These are phyloP conservation scores for Xenopus borealis DNA, from an alignment of 2,113 vertebrate genomes.

Conservation along the genomic window DNA sequence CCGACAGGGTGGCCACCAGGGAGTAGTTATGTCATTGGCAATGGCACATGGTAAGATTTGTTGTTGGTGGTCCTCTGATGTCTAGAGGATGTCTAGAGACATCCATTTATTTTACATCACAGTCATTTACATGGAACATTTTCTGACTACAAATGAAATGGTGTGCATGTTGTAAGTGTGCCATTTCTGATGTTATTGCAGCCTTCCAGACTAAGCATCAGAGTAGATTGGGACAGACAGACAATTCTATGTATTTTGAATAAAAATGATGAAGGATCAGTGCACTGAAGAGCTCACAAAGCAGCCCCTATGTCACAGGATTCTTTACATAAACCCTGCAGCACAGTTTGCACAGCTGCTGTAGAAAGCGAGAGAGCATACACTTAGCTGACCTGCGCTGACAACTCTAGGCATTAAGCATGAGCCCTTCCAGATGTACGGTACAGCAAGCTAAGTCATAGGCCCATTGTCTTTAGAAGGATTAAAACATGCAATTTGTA, in stretches of 20 bases:
- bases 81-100: no score
- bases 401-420: constrained; percentile 55
- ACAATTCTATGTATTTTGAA: constrained; percentile 48
- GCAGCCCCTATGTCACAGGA: constrained; percentile 61
- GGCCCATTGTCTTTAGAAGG: no score
- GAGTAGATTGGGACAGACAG: not conserved
- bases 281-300: constrained; percentile 59
- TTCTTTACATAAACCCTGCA: constrained; percentile 53
- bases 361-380: constrained; percentile 54
- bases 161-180: no score
- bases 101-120: no score
- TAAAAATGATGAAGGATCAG: constrained; percentile 54
- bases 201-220: not conserved
- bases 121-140: no score
- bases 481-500: no score
- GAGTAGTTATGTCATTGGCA: no score
- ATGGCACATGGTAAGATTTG: no score
- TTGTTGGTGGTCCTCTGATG: no score
- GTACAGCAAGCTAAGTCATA: not conserved
- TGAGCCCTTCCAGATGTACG: constrained; percentile 58
- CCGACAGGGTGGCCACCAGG: no score
- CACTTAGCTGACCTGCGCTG: constrained; percentile 59
- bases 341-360: constrained; percentile 68
- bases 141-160: no score
- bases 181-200: no score